Conservation (phyloP, 2,888 invertebrate species). For the Trypoxylon attenuatum region DNA sequence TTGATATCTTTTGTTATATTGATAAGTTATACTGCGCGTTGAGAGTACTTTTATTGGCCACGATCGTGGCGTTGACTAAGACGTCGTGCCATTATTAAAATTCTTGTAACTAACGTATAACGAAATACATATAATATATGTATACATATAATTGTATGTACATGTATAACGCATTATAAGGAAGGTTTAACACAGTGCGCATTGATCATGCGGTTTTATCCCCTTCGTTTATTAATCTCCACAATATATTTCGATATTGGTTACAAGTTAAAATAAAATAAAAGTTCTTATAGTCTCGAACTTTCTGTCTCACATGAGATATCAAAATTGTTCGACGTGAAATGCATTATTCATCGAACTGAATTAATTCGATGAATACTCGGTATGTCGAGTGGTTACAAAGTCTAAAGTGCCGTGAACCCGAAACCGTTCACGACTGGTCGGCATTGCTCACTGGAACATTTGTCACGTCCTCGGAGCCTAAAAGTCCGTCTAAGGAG, state of each 20-base stretch:
- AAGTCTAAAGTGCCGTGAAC: no score
- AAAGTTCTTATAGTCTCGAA: not conserved
- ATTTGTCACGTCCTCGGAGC: no score
- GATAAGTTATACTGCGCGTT: conserved; percentile 3
- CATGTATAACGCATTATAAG: not conserved
- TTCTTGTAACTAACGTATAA: conserved; percentile 48
- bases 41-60: conserved; percentile 1
- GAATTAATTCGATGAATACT: no score
- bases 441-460: no score
- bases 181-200: no score
- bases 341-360: no score
- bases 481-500: not conserved
- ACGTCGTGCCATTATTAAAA: conserved; percentile 45
- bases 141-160: not conserved
- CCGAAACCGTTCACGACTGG: no score
- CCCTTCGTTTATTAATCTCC: not conserved
- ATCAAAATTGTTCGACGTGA: no score
- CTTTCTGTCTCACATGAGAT: no score
- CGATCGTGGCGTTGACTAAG: conserved; percentile 10
- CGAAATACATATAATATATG: conserved; percentile 26
- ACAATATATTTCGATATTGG: no score
- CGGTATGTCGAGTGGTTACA: no score
- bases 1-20: conserved; percentile 8
- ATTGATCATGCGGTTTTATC: not conserved
- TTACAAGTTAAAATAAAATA: not conserved